Conservation (phyloP, 2,797 vertebrate species). For the Chrysolophus pictus region DNA sequence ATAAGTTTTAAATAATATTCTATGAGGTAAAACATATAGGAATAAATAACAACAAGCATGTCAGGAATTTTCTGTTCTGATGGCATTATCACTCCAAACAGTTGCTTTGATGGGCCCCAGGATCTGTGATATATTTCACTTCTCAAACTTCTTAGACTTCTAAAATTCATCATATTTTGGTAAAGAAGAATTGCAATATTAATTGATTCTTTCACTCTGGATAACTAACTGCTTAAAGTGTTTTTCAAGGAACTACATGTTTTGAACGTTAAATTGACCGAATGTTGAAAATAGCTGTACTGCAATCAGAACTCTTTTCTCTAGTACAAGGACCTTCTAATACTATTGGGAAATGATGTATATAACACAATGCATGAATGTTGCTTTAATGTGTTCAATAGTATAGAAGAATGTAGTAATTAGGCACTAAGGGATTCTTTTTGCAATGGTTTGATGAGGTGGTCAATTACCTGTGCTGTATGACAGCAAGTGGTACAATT, state of each 20-base stretch:
- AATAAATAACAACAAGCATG: neutral
- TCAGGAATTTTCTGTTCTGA: neutral
- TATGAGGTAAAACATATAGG: neutral
- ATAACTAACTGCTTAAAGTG: neutral
- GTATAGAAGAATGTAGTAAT: slow-evolving; percentile 70
- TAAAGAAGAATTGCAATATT: neutral
- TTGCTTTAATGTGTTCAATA: slow-evolving; percentile 52
- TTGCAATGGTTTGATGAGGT: slow-evolving; percentile 73
- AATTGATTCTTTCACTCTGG: neutral
- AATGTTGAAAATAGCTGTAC: slow-evolving; percentile 20
- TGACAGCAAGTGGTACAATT: slow-evolving; percentile 72
- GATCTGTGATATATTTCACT: neutral
- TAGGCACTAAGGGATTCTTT: slow-evolving; percentile 72
- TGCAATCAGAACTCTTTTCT: slow-evolving; percentile 52
- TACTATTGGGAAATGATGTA: slow-evolving; percentile 42
- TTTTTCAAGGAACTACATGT: neutral
- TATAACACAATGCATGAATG: slow-evolving; percentile 59
- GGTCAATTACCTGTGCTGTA: slow-evolving; percentile 76
- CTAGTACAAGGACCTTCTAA: slow-evolving; percentile 27
- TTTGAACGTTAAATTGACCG: slow-evolving; percentile 35
- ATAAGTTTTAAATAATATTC: neutral
- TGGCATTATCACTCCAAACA: neutral
- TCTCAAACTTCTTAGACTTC: neutral
- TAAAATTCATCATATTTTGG: neutral
- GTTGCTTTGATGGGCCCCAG: neutral